Evolutionary conservation across 1,140 invertebrate genomes (phyloP).

Genomic region (Caenorhabditis latens): DNA sequence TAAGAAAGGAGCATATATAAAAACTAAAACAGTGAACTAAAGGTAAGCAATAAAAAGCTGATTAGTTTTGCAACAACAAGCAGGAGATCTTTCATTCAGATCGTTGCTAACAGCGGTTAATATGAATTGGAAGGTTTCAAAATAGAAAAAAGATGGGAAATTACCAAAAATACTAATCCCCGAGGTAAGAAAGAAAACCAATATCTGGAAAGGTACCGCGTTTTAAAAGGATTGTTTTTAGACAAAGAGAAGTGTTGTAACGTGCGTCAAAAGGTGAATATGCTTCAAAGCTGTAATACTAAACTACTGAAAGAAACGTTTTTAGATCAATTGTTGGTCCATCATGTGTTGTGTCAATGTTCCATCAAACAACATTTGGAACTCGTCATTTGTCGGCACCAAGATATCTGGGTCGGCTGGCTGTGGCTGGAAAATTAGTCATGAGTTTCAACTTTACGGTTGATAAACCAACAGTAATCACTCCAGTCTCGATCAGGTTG

Average conservation of each 20-base stretch:
- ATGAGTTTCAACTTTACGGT: background rate
- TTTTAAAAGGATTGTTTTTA: background rate
- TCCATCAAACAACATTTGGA: slow-evolving; percentile 30
- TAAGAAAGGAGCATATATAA: no score
- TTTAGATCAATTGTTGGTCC: slow-evolving; percentile 6
- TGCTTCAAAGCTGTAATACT: background rate
- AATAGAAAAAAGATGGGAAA: no score
- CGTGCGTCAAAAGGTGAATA: background rate
- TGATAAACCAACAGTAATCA: slow-evolving; percentile 60
- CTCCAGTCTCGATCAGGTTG: slow-evolving; percentile 56
- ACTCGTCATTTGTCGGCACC: slow-evolving; percentile 60
- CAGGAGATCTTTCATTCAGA: no score
- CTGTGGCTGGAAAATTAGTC: slow-evolving; percentile 38
- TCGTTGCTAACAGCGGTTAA: no score
- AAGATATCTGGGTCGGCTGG: slow-evolving; percentile 67
- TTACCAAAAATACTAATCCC: background rate
- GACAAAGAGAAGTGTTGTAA: background rate
- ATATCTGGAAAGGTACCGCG: background rate
- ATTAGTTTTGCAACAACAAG: no score
- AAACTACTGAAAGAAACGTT: background rate
- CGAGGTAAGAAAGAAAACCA: background rate
- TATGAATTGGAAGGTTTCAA: no score
- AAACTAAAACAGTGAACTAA: no score
- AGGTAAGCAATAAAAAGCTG: no score
- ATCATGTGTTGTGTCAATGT: background rate